Percentiles rank a stretch among this genome's conserved stretches.
Conservation (phyloP, 2,888 invertebrate species). For the Epinotia nisella region DNA sequence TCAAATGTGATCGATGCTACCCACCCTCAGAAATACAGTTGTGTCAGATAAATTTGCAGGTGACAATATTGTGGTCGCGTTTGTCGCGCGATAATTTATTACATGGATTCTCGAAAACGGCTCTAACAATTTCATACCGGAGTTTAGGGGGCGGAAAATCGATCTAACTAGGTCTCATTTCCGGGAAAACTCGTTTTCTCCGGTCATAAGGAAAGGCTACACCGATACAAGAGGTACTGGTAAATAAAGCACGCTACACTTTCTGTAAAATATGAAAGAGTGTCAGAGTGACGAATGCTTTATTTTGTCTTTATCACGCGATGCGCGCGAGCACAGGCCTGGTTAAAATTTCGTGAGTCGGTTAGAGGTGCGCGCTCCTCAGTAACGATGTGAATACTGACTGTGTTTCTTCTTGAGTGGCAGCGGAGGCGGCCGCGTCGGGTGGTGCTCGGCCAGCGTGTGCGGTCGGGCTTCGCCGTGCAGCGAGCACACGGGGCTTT, state of each 20-base stretch:
- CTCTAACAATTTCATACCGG: too few species aligned
- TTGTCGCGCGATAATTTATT: too few species aligned
- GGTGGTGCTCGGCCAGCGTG: slow-evolving; percentile 79
- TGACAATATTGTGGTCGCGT: too few species aligned
- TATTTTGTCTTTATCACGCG: not conserved
- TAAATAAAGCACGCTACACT: not conserved
- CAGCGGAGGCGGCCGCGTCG: slow-evolving; percentile 94
- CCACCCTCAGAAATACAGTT: too few species aligned
- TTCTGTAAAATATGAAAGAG: not conserved
- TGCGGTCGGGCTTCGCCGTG: slow-evolving; percentile 79
- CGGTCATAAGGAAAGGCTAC: too few species aligned
- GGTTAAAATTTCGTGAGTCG: not conserved
- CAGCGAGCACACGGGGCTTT: slow-evolving; percentile 69
- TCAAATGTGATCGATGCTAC: too few species aligned
- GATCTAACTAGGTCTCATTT: too few species aligned
- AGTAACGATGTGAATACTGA: slow-evolving; percentile 85
- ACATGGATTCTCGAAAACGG: too few species aligned
- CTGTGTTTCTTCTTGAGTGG: slow-evolving; percentile 98
- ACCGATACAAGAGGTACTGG: too few species aligned
- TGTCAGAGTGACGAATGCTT: not conserved
- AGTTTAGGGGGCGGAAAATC: too few species aligned
- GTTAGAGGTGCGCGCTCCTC: not conserved
- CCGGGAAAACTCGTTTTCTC: too few species aligned
- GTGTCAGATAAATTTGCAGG: too few species aligned
- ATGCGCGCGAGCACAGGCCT: not conserved